A percentile compares a stretch with the other conserved stretches of the same genome.
phyloP scores from a whole-genome alignment of 2,797 vertebrate genomes.

The Argentina silus region DNA sequence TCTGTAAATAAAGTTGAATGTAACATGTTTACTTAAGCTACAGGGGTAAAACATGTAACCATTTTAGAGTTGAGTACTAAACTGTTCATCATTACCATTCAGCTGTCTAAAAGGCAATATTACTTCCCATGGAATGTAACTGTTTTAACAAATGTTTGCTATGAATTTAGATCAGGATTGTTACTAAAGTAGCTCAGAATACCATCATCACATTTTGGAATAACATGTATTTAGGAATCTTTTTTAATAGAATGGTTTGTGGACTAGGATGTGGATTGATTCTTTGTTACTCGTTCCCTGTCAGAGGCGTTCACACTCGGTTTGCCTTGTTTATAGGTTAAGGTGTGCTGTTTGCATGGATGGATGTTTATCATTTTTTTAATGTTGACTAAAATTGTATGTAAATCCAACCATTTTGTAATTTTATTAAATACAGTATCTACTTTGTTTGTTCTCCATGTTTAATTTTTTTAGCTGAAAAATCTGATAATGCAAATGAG shows the following conservation, averaged over 20 bases:
- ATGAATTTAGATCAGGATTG: not conserved
- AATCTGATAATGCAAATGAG: not conserved
- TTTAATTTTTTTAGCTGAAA: slow-evolving; percentile 38
- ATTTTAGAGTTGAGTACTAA: not conserved
- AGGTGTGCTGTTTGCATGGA: slow-evolving; percentile 43
- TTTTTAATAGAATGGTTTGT: not conserved
- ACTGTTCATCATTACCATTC: not conserved
- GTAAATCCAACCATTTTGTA: slow-evolving; percentile 17
- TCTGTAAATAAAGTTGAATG: not conserved
- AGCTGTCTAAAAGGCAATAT: slow-evolving; percentile 11
- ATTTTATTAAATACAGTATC: not conserved
- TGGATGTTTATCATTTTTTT: slow-evolving; percentile 15
- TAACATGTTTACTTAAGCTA: too few relatives aligned
- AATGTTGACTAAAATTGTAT: slow-evolving; percentile 31
- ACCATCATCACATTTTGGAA: not conserved
- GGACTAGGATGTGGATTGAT: too few relatives aligned
- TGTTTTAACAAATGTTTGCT: not conserved
- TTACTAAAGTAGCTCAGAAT: not conserved
- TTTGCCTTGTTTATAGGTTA: slow-evolving; percentile 52
- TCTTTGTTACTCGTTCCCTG: slow-evolving; percentile 12
- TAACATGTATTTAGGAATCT: not conserved
- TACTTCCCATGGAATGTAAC: slow-evolving; percentile 12
- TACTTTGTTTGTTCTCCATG: slow-evolving; percentile 15
- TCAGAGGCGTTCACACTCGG: slow-evolving; percentile 15
- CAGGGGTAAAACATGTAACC: too few relatives aligned